Evolutionary conservation across 1,140 invertebrate species (phyloP).

Genomic region (Mya arenaria): DNA sequence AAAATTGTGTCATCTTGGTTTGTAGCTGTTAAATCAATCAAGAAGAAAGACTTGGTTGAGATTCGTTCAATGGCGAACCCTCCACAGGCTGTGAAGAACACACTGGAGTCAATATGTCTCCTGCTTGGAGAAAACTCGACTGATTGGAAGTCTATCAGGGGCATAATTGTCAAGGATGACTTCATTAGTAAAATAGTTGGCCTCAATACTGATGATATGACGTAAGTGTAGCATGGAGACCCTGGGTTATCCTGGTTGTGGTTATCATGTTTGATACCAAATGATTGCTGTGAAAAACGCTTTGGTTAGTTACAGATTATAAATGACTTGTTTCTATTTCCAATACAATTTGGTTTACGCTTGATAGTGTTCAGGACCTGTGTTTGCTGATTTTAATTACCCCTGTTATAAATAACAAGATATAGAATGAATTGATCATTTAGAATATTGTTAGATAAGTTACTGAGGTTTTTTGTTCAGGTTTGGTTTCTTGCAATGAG

Average conservation of each 20-base stretch:
- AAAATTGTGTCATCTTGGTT: no score
- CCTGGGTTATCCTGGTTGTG: neutral
- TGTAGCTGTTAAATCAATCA: conserved; percentile 98
- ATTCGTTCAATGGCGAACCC: conserved; percentile 99
- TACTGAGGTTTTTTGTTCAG: no score
- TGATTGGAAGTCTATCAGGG: conserved; percentile 99
- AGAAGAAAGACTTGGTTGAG: conserved; percentile 99
- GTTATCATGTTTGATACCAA: neutral
- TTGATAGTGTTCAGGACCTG: no score
- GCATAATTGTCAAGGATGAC: conserved; percentile 99
- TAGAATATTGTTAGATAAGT: no score
- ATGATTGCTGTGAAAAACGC: no score
- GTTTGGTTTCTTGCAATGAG: no score
- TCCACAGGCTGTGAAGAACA: conserved; percentile 97
- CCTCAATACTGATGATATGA: conserved; percentile 98
- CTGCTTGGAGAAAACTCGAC: conserved; percentile 97
- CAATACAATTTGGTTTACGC: no score
- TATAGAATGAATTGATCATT: no score
- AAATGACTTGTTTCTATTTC: no score
- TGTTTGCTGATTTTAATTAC: no score
- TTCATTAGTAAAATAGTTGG: conserved; percentile 99
- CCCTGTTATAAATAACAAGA: no score
- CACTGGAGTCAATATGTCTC: conserved; percentile 99
- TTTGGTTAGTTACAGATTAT: no score
- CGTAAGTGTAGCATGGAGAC: conserved; percentile 84